These are phyloP conservation scores for Callipepla californica DNA, from an alignment of 2,113 vertebrate species.

Conservation along the genomic window DNA sequence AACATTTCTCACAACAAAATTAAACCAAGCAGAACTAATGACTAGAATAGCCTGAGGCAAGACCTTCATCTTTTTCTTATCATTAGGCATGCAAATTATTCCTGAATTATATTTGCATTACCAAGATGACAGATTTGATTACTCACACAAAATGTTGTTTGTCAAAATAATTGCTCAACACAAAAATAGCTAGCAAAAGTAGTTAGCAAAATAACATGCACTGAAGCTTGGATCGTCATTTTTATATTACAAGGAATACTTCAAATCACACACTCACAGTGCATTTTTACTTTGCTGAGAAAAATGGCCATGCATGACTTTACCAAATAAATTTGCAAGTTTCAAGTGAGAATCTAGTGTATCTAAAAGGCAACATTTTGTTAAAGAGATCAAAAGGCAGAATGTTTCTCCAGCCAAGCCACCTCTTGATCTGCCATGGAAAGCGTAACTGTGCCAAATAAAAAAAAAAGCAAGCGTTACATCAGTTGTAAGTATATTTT, in stretches of 20 bases:
- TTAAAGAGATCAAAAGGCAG: not conserved
- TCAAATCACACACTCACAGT: not conserved
- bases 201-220: constrained; percentile 49
- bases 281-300: constrained; percentile 10
- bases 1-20: not conserved
- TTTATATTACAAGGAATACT: not conserved
- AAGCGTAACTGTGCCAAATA: not conserved
- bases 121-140: constrained; percentile 61
- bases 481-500: not conserved
- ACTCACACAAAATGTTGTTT: constrained; percentile 30
- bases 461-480: not conserved
- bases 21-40: constrained; percentile 46
- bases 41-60: constrained; percentile 35
- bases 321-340: constrained; percentile 1
- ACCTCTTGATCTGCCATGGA: constrained; percentile 16
- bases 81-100: constrained; percentile 57
- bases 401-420: constrained; percentile 1
- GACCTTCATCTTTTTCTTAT: not conserved
- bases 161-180: constrained; percentile 48
- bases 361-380: not conserved
- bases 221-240: not conserved
- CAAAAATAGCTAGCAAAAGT: not conserved
- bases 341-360: not conserved
- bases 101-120: constrained; percentile 9
- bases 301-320: constrained; percentile 5